phyloP scores from a whole-genome alignment of 2,113 vertebrate genomes.

The Urocynchramus pylzowi region DNA sequence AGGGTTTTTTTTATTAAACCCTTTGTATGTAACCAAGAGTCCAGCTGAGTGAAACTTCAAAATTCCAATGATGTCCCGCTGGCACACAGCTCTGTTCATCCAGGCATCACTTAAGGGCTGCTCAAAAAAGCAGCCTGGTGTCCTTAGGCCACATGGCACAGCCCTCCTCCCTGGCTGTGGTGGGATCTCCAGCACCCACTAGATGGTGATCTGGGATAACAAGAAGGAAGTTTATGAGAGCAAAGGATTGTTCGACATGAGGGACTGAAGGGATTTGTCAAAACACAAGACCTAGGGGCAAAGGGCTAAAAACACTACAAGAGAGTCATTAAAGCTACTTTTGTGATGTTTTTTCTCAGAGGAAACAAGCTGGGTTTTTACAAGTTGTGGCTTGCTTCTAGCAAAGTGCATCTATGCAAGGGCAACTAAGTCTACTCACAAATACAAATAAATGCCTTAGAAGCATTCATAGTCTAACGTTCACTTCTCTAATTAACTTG shows the following conservation, averaged over 20 bases:
- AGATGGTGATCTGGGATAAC: background rate
- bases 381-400: background rate
- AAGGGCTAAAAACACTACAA: background rate
- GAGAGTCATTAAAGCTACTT: background rate
- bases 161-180: background rate
- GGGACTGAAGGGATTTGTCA: background rate
- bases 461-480: background rate
- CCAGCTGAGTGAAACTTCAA: background rate
- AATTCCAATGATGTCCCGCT: background rate
- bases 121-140: background rate
- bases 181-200: background rate
- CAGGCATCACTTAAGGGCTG: too few relatives aligned
- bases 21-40: background rate
- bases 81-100: background rate
- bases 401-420: background rate
- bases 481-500: background rate
- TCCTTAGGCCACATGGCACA: accelerated
- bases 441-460: background rate
- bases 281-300: background rate
- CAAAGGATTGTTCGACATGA: background rate
- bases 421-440: background rate
- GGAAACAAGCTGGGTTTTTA: background rate
- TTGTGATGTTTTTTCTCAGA: background rate
- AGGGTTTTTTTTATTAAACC: background rate
- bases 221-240: background rate